Conservation (phyloP, 2,888 invertebrate genomes). For the Neelides folsomi region DNA sequence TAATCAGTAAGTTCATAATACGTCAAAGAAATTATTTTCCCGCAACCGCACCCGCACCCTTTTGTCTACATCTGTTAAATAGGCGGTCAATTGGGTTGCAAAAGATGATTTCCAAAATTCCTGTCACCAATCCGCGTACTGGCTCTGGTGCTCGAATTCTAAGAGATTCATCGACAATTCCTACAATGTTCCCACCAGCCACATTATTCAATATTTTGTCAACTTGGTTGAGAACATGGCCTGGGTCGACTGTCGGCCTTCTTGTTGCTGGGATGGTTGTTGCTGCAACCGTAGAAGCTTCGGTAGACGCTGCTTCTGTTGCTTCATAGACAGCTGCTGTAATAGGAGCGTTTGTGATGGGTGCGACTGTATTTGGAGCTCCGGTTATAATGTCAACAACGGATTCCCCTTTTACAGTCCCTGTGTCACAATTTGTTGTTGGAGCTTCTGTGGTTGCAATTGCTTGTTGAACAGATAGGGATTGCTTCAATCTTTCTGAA, state of each 20-base stretch:
- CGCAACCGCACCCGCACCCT: slow-evolving; percentile 1
- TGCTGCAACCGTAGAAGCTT: not conserved
- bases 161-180: slow-evolving; percentile 20
- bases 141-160: slow-evolving; percentile 18
- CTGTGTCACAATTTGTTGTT: no score
- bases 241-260: slow-evolving; percentile 12
- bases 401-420: no score
- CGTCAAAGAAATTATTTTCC: not conserved
- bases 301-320: no score
- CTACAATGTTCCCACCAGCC: slow-evolving; percentile 16
- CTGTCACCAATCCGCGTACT: slow-evolving; percentile 18
- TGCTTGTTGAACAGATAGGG: no score
- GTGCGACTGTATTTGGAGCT: no score
- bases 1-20: no score
- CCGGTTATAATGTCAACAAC: no score
- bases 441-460: no score
- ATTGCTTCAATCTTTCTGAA: no score
- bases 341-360: no score
- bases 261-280: not conserved
- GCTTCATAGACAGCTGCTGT: no score
- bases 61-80: slow-evolving; percentile 12
- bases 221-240: slow-evolving; percentile 18
- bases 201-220: slow-evolving; percentile 19
- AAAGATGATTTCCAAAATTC: slow-evolving; percentile 16
- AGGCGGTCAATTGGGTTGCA: slow-evolving; percentile 21